Base-by-base conservation (phyloP, 2,113 vertebrate genomes). In the Lepus timidus region DNA sequence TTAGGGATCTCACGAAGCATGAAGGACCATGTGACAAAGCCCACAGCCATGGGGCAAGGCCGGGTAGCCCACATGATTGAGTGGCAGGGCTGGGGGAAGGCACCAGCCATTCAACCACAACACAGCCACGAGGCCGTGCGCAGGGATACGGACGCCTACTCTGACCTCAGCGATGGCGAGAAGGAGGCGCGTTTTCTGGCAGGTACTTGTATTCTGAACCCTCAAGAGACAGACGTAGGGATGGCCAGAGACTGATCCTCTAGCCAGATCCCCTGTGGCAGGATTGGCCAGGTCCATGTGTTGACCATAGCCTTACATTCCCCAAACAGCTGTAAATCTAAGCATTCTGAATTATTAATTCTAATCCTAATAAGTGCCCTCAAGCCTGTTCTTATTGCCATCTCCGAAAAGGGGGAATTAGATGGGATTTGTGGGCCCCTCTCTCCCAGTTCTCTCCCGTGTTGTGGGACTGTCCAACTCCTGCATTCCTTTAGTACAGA, bases 41-140 rank as follows among this genome's bases (percentile, higher is more conserved):
- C 99, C 70, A 99, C 99, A 0, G 99, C 98, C 75, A 99, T 99
- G 99, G 99, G 99, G 1, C 99, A 99, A 96, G 99, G 99, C 74
- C 99, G 99, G 0, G 99, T 99, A 61, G 99, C 99, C 17, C 99
- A 99, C 98, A 99, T 99, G 99, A 99, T 99, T 1, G 99, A 99
- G 92, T 99, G 99, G 99, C 99, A 99, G 96, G 99, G 99, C 97
- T 99, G 99, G 99, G 99, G 99, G 80, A 99, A 99, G 97, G 96
- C 98, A 2, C 98, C 97, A 4, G 97, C 97, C 94, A 98, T 99
- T 93, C 98, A 98, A 92, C 99, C 99, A 76, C 98, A 99, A 78
- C 98, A 99, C 92, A 98, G 99, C 58, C 99, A 99, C 3, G 99
- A 99, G 73, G 98, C 98, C 0, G 98, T 99, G 70, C 99, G 99